Evolutionary conservation across 2,888 invertebrate species (phyloP).

Genomic region (Peribatodes rhomboidaria): DNA sequence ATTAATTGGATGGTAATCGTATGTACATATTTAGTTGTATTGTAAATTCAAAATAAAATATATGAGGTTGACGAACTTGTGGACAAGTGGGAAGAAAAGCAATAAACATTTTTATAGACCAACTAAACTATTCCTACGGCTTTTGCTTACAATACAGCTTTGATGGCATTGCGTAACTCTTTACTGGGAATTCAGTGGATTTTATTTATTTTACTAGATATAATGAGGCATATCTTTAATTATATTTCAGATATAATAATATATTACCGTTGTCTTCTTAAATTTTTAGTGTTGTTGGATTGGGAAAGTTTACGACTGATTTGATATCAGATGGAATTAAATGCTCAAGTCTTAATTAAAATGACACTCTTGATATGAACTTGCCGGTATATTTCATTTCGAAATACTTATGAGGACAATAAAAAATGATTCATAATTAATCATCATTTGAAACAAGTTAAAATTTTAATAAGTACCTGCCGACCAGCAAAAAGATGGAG

Average conservation of each 20-base stretch:
- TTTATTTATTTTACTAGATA: slow-evolving; percentile 44
- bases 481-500: too few species aligned
- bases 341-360: slow-evolving; percentile 35
- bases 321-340: slow-evolving; percentile 17
- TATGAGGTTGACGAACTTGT: slow-evolving; percentile 72
- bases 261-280: slow-evolving; percentile 37
- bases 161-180: slow-evolving; percentile 58
- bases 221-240: slow-evolving; percentile 41
- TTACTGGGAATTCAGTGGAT: slow-evolving; percentile 43
- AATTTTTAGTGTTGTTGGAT: slow-evolving; percentile 29
- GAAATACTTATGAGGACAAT: neutral
- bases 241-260: slow-evolving; percentile 34
- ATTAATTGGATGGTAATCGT: slow-evolving; percentile 77
- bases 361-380: slow-evolving; percentile 11
- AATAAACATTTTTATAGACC: slow-evolving; percentile 78
- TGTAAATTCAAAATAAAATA: slow-evolving; percentile 75
- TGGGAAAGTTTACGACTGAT: slow-evolving; percentile 26
- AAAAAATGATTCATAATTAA: neutral
- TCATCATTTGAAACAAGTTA: neutral
- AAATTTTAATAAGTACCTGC: neutral
- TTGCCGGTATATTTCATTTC: neutral
- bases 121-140: slow-evolving; percentile 65
- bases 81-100: slow-evolving; percentile 78
- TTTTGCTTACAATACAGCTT: slow-evolving; percentile 60
- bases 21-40: slow-evolving; percentile 79